Conservation (phyloP, 2,888 invertebrate genomes). For the Phaonia tiefii region DNA sequence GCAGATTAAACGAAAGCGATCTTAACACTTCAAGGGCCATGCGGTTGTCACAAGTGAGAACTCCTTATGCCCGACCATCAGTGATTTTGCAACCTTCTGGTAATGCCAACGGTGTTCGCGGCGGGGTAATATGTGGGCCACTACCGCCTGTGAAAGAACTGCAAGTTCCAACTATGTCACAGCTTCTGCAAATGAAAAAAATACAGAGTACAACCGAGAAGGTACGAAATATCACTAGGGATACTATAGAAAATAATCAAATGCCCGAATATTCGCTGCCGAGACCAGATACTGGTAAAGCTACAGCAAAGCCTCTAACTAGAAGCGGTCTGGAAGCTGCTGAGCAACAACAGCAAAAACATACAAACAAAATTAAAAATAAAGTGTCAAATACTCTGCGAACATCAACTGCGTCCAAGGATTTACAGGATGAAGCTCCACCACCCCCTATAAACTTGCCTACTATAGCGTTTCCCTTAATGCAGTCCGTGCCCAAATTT, state of each 20-base stretch:
- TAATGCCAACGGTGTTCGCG: slow-evolving; percentile 54
- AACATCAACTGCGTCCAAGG: slow-evolving; percentile 70
- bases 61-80: slow-evolving; percentile 74
- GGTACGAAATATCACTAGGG: slow-evolving; percentile 82
- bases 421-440: slow-evolving; percentile 78
- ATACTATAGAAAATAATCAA: slow-evolving; percentile 6
- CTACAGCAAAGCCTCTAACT: no score
- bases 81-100: slow-evolving; percentile 69
- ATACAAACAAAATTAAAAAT: slow-evolving; percentile 67
- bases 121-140: slow-evolving; percentile 9
- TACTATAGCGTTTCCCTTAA: slow-evolving; percentile 79
- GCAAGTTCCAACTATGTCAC: slow-evolving; percentile 84
- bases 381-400: slow-evolving; percentile 66
- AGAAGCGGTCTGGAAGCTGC: not conserved
- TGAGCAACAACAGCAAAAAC: slow-evolving; percentile 53
- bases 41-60: slow-evolving; percentile 71
- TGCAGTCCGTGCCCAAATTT: slow-evolving; percentile 78
- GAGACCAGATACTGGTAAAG: not conserved
- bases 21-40: slow-evolving; percentile 71
- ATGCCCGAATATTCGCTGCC: slow-evolving; percentile 51
- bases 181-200: slow-evolving; percentile 84
- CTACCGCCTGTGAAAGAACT: slow-evolving; percentile 79
- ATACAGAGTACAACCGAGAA: slow-evolving; percentile 83
- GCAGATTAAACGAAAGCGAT: slow-evolving; percentile 73
- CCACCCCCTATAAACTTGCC: slow-evolving; percentile 82